Evolutionary conservation across 2,888 invertebrate genomes (phyloP), one percentile per base, ranked within the genome.

Genomic region (Harmothoe impar): DNA sequence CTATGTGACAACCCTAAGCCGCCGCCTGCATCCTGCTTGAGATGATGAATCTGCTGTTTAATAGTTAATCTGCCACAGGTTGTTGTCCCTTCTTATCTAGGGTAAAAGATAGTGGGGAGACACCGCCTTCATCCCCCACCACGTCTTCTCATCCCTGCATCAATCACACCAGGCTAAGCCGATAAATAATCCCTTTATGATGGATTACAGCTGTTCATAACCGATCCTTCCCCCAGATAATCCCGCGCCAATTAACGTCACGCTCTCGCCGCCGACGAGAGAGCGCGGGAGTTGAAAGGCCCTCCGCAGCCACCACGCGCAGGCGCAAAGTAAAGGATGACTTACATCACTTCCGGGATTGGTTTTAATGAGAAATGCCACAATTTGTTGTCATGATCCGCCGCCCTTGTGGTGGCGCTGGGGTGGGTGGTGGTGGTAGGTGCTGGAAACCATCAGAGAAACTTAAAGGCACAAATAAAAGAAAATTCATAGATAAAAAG

Each of bases 171-270:
- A 20, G 43, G 17, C 72, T 72, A 72, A 72, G 72, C 72, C 29
- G 31, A 72, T 72, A 72, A 72, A 72, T 72, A 72, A 72, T 72
- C 72, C 72, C 72, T 51, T 84, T 84, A 84, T 51, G 84, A 84
- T 84, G 43, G 84, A 84, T 84, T 51, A 84, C 84, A 84, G 43
- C 84, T 84, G 84, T 84, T 84, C 43, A 72, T 84, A 84, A 84
- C 84, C 25, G 84, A 84, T 84, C 51, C 51, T 84, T 51, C 84
- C 84, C 20, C 84, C 35, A 33, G 84, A 84, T 84, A 84, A 84
- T 84, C 84, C 84, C 0, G 5, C 84, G 43, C 43, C 84, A 84
- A 84, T 84, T 84, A 84, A 84, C 84, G 84, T 84, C 84, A 84
- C 84, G 35, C 31, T 35, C 78, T 15, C 31, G 78, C 78, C 31